Conservation (phyloP, 53 echinoderm and acorn worm genomes). For the Arbacia lixula region DNA sequence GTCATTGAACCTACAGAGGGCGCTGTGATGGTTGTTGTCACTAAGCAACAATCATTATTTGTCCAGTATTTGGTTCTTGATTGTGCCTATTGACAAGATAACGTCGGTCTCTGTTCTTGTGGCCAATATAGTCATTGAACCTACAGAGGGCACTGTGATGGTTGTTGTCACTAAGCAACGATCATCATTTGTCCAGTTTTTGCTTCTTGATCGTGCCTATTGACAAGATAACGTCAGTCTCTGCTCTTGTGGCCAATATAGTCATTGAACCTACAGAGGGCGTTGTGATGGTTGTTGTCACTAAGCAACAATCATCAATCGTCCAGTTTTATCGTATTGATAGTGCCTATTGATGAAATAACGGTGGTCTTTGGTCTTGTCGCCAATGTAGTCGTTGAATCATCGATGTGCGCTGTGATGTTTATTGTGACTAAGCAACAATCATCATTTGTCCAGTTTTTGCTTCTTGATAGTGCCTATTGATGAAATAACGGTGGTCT, state of each 20-base stretch:
- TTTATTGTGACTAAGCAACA: not conserved
- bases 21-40: slow-evolving; percentile 14
- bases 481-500: slow-evolving; percentile 56
- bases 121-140: slow-evolving; percentile 58
- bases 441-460: slow-evolving; percentile 40
- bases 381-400: not conserved
- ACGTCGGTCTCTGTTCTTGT: slow-evolving; percentile 65
- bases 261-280: not conserved
- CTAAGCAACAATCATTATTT: slow-evolving; percentile 27
- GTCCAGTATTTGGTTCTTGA: slow-evolving; percentile 69
- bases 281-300: not conserved
- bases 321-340: not conserved
- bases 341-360: not conserved
- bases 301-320: not conserved
- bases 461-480: slow-evolving; percentile 59
- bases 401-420: not conserved
- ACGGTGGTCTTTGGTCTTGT: not conserved
- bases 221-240: not conserved
- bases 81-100: slow-evolving; percentile 70
- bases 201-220: not conserved
- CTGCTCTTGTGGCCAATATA: not conserved
- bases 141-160: slow-evolving; percentile 53
- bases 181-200: not conserved
- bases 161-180: slow-evolving; percentile 56
- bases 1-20: slow-evolving; percentile 60